Conservation (phyloP, 2,888 invertebrate genomes). For the Agonopterix alstromeriana region DNA sequence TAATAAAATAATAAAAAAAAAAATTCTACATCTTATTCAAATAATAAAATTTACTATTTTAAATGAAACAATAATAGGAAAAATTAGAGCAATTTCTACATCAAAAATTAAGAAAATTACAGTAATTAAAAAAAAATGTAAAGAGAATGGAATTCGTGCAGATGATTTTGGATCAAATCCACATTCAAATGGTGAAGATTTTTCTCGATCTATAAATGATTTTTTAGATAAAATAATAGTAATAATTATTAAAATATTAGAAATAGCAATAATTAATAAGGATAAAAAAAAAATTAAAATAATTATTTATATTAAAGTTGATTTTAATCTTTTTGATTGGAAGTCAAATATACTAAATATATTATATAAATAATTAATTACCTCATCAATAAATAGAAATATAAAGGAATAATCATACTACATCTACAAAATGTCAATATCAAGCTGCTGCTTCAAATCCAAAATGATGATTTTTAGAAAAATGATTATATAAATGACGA, state of each 20-base stretch:
- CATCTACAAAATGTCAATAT: slow-evolving; percentile 63
- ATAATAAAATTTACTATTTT: slow-evolving; percentile 37
- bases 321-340: slow-evolving; percentile 81
- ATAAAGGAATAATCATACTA: slow-evolving; percentile 58
- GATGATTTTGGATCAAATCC: slow-evolving; percentile 56
- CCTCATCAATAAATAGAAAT: slow-evolving; percentile 83
- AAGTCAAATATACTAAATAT: slow-evolving; percentile 83
- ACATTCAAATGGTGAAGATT: slow-evolving; percentile 79
- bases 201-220: slow-evolving; percentile 77
- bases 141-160: slow-evolving; percentile 51
- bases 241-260: slow-evolving; percentile 65
- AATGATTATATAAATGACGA: slow-evolving; percentile 44
- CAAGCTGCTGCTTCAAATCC: slow-evolving; percentile 59
- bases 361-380: slow-evolving; percentile 80
- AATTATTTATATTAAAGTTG: slow-evolving; percentile 78
- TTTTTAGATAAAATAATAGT: slow-evolving; percentile 76
- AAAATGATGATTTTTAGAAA: slow-evolving; percentile 50
- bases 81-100: slow-evolving; percentile 81
- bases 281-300: slow-evolving; percentile 44
- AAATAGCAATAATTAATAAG: slow-evolving; percentile 49
- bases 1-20: slow-evolving; percentile 74
- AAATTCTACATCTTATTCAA: slow-evolving; percentile 45
- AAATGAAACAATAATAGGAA: slow-evolving; percentile 72
- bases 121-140: slow-evolving; percentile 80
- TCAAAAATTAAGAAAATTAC: slow-evolving; percentile 85